Percentiles rank a stretch among this genome's conserved stretches.
Conservation (phyloP, 2,888 invertebrate species). For the Andrena praecox region DNA sequence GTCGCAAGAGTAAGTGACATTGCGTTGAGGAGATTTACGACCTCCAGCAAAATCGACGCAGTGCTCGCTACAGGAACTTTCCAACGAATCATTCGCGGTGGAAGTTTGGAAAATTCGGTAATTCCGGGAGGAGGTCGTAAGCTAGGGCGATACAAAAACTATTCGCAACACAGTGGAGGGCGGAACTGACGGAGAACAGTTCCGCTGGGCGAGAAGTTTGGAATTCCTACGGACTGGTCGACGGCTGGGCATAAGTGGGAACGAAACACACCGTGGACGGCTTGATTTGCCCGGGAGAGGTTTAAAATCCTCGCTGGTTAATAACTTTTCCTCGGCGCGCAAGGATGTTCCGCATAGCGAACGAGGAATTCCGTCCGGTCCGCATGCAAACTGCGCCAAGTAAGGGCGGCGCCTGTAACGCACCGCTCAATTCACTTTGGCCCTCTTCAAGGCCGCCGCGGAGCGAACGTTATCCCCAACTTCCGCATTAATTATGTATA, state of each 20-base stretch:
- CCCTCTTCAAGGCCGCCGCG: conserved; percentile 16
- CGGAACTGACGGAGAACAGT: not conserved
- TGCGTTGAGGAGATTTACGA: too few species aligned
- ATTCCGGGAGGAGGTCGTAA: not conserved
- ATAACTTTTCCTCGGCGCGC: conserved; percentile 34
- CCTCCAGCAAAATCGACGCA: too few species aligned
- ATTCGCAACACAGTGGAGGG: not conserved
- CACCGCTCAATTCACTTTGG: conserved; percentile 27
- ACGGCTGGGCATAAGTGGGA: not conserved
- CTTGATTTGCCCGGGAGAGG: conserved; percentile 22
- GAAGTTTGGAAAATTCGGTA: too few species aligned
- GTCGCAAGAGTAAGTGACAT: too few species aligned
- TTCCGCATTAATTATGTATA: conserved; percentile 29
- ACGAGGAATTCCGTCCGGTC: conserved; percentile 18
- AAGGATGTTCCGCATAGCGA: not conserved
- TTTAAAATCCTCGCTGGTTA: conserved; percentile 29
- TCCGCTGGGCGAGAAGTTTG: not conserved
- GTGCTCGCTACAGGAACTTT: too few species aligned
- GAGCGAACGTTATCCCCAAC: conserved; percentile 25
- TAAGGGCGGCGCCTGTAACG: conserved; percentile 4
- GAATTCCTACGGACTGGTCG: not conserved
- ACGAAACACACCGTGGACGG: conserved; percentile 8
- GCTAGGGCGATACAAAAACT: not conserved
- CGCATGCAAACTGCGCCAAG: conserved; percentile 3
- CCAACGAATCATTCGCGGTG: too few species aligned